Evolutionary conservation across 2,113 vertebrate species (phyloP).

Genomic region (Probosciger aterrimus): DNA sequence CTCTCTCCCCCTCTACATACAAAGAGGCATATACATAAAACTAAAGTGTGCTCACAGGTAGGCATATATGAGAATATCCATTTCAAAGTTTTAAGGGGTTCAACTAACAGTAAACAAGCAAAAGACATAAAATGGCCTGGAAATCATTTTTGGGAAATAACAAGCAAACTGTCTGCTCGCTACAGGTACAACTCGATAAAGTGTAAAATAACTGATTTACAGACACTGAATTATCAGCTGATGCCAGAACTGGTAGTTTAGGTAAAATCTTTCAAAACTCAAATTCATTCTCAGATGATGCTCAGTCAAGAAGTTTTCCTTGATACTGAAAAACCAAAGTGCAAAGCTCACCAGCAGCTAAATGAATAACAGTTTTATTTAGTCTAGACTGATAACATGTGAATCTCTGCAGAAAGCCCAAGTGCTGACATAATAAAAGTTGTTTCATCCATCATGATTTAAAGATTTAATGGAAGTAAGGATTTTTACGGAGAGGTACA

Average conservation of each 20-base stretch:
- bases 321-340: neutral
- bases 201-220: neutral
- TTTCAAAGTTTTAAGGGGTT: neutral
- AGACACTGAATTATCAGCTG: neutral
- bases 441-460: neutral
- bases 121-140: neutral
- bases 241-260: neutral
- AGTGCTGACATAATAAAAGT: neutral
- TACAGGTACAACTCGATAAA: neutral
- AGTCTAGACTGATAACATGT: neutral
- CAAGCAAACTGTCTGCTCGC: neutral
- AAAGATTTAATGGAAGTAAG: neutral
- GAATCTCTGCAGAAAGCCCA: neutral
- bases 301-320: neutral
- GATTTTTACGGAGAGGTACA: neutral
- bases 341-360: neutral
- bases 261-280: neutral
- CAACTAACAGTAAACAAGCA: neutral
- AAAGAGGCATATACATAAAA: neutral
- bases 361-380: fast-evolving
- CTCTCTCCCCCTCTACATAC: neutral
- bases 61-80: fast-evolving
- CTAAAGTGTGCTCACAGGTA: neutral
- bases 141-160: neutral
- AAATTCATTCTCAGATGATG: neutral